Evolutionary conservation across 1,140 invertebrate species (phyloP), one percentile per base, ranked within the genome.

Genomic region (Pantala flavescens): DNA sequence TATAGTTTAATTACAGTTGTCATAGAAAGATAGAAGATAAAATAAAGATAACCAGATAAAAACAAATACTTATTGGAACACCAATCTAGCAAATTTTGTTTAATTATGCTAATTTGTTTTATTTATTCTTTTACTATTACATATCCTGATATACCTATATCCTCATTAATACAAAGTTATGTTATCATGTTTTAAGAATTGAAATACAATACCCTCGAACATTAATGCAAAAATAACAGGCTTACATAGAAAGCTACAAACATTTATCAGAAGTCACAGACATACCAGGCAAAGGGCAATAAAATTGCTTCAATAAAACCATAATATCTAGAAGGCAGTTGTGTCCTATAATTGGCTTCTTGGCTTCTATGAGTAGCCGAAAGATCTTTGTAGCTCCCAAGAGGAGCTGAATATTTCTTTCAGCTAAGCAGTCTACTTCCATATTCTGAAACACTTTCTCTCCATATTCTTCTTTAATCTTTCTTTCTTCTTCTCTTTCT

Each of bases 341-440:
- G 81, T 94, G 92, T 0, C 90, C 91, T 43, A 93, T 81, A 43
- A 94, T 84, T 23, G 90, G 90, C 83, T 91, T 91, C 76, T 88
- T 85, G 19, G 84, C 79, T 3, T 80, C 78, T 16, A 81, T 79
- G 7, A 94, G 79, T 0, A 89, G 76, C 63, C 87, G 82, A 75
- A 92, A 89, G 19, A 94, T 80, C 80, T 86, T 86, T 14, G 90
- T 87, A 80, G 93, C 92, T 24, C 91, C 91, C 74, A 86, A 70
- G 88, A 82, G 74, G 82, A 79, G 71, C 86, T 81, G 24, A 90
- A 77, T 28, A 90, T 77, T 71, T 74, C 84, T 81, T 79, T 87
- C 82, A 70, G 86, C 76, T 75, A 63, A 63, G 49, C 49, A 63
- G 12, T 63, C 49, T 5, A 63, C 49, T 19, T 63, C 49, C 14